Conservation (phyloP, 2,113 vertebrate genomes). For the Siniperca knerii region DNA sequence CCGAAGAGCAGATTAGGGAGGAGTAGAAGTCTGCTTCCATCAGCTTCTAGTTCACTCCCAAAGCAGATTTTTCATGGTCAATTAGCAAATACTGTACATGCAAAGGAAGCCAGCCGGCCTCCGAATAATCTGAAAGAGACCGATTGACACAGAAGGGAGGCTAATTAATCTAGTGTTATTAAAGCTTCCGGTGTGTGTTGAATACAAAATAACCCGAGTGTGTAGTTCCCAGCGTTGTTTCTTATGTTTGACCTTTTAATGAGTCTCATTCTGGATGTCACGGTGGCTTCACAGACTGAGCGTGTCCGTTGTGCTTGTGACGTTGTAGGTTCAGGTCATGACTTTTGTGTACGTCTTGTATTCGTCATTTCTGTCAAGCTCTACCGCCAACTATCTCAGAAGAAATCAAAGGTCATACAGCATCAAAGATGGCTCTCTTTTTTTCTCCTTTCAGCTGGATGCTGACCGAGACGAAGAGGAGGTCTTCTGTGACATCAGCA, state of each 20-base stretch:
- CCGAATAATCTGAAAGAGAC: conserved; percentile 17
- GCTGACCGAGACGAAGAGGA: conserved; percentile 96
- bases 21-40: conserved; percentile 35
- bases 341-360: not conserved
- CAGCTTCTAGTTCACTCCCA: conserved; percentile 38
- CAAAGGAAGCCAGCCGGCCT: not conserved
- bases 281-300: conserved; percentile 1
- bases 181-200: conserved; percentile 34
- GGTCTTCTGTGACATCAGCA: conserved; percentile 95
- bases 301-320: not conserved
- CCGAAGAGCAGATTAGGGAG: conserved; percentile 20
- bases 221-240: conserved; percentile 3
- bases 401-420: not conserved
- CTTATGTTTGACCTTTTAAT: conserved; percentile 40
- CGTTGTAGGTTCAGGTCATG: conserved; percentile 6
- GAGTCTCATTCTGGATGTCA: conserved; percentile 41
- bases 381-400: not conserved
- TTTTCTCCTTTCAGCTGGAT: conserved; percentile 87
- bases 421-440: not conserved
- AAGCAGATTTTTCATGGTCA: conserved; percentile 43
- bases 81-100: conserved; percentile 18
- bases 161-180: conserved; percentile 52
- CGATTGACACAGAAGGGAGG: conserved; percentile 21
- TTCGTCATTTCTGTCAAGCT: not conserved
- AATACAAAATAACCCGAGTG: conserved; percentile 42